Base-by-base conservation (phyloP, 2,888 invertebrate species). In the Operophtera brumata region DNA sequence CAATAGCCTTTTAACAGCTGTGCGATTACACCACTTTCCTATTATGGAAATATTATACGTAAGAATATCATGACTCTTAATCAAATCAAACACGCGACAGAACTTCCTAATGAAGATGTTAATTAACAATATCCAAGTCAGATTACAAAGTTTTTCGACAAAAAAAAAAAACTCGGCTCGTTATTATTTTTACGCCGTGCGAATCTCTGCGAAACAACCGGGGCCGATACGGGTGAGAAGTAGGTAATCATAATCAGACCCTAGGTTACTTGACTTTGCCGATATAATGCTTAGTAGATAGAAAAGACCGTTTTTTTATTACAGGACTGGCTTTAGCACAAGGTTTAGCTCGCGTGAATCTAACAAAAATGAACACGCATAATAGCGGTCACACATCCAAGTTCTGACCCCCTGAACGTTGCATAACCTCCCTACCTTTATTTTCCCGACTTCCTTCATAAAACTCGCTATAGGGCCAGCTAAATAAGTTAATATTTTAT, bases 121-220 rank as follows among this genome's bases (percentile, higher is more conserved):
- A 60, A 61, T 63, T 60, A 61, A 61, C 59, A 61, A 57, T 49
- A 59, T 54, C 48, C 55, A 54, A 55, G 58, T 42, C 54, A 55
- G 58, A 63, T 59, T 62, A 59, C 53, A 57, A 64, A 64, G 61
- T 59, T 60, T 59, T 51, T 60, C 57, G 49, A 40, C 37, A 41
- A 53, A 54, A 47, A 59, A n/a, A 53, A 56, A 61, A 51, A 50
- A 60, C 52, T 49, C 45, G 30, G 8, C 46, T 46, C 47, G 42
- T 59, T 58, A 61, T 61, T 61, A 59, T 60, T 60, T 61, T 59
- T 55, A 57, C 53, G 41, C 50, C 44, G 57, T 43, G 54, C 40
- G 55, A 59, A 49, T 43, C 34, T 45, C 20, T 35, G 41, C 36
- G 32, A 60, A 54, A 28, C 47, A 4, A 4, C 20, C 4, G 47